Evolutionary conservation across 2,113 vertebrate species (phyloP), one percentile per base, ranked within the genome.

Genomic region (Carlito syrichta): DNA sequence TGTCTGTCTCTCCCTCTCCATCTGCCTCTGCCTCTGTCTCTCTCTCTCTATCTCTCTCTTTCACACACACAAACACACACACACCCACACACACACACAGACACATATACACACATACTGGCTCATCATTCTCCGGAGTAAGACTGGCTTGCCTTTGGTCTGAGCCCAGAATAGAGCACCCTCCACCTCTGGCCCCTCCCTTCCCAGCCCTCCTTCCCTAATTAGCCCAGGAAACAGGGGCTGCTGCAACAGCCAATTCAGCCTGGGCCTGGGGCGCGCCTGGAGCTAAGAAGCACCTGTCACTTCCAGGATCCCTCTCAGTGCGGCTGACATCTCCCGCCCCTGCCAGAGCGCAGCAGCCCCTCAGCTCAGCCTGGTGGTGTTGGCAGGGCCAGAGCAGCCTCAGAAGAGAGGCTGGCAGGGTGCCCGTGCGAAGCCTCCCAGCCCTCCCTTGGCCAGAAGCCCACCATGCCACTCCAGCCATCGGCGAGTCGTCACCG

Each of bases 181-280:
- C 69, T 43, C 68, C 50, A 19, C 10, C 78, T 9, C 79, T 17
- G 16, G 43, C 30, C 71, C 86, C 87, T 35, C 68, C 56, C 56
- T 66, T 50, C 84, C 90, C 40, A 56, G 17, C 12, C n/a, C 52
- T 58, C 76, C 66, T 90, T 90, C 71, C 40, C 93, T 87, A 96
- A 92, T 97, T 92, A 97, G 84, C 91, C 68, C 79, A 76, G 81
- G 82, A 94, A 93, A 73, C 66, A 38, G 92, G 89, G 90, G 84
- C 86, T 77, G 56, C 58, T 56, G 50, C 22, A 74, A 3, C 81
- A 81, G 89, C 77, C 89, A 69, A 94, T 85, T 89, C 93, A 54
- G 66, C 89, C 85, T 22, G 76, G 91, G 96, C 96, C 93, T 0
- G 0, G 85, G 86, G 96, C 96, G 0, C 0, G 89, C 93, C 93